A percentile compares a stretch with the other conserved stretches of the same genome.
Evolutionary conservation across 2,797 vertebrate species (phyloP).

Genomic region (Anolis apletophallus): DNA sequence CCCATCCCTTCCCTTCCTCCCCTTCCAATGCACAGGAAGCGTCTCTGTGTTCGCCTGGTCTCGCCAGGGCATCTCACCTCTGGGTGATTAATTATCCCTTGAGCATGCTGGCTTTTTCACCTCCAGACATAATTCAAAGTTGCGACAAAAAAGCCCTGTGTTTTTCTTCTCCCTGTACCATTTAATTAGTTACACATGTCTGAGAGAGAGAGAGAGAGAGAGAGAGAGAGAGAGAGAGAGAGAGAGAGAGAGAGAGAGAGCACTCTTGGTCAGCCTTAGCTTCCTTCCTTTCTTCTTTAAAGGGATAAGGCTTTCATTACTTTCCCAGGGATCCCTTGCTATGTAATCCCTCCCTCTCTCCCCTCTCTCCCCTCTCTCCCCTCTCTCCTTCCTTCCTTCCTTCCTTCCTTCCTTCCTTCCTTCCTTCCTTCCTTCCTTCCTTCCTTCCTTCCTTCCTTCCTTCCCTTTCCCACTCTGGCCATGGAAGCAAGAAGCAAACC

Average conservation of each 20-base stretch:
- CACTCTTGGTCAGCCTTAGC: not conserved
- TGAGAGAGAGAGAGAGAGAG: not conserved
- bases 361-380: no score
- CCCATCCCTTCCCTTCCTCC: not conserved
- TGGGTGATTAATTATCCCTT: slow-evolving; percentile 72
- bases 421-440: not conserved
- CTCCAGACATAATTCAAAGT: slow-evolving; percentile 75
- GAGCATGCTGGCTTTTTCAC: slow-evolving; percentile 71
- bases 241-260: not conserved
- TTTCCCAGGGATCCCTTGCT: no score
- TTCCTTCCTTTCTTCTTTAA: not conserved
- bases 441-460: not conserved
- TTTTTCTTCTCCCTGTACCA: slow-evolving; percentile 70
- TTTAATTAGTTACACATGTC: slow-evolving; percentile 78
- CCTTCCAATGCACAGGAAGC: slow-evolving; percentile 45
- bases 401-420: no score
- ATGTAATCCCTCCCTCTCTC: no score
- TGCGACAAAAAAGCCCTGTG: slow-evolving; percentile 58
- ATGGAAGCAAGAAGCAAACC: accelerated
- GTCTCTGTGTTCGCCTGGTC: slow-evolving; percentile 2
- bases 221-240: not conserved
- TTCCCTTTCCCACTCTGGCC: not conserved
- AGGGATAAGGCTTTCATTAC: no score
- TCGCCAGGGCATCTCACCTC: slow-evolving; percentile 67
- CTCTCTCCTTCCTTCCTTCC: no score